Conservation (phyloP, 1,140 invertebrate genomes). For the Drosophila sechellia region DNA sequence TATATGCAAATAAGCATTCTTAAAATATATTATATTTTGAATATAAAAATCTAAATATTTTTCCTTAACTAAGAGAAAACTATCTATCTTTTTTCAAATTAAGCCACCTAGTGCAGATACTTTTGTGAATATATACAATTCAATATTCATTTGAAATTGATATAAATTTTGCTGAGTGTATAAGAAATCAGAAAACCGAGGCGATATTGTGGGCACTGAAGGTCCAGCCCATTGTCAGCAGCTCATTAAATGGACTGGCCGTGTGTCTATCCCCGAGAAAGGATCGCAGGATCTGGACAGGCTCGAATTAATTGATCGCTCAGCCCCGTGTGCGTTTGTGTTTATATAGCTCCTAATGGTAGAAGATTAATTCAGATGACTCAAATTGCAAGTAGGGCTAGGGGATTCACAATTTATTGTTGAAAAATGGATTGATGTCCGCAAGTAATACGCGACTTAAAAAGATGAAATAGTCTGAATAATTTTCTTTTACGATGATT, state of each 20-base stretch:
- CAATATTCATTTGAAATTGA: neutral
- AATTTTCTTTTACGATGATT: neutral
- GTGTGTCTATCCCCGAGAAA: slow-evolving; percentile 36
- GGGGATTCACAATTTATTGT: slow-evolving; percentile 3
- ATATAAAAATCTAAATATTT: too few relatives aligned
- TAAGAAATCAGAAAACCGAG: slow-evolving; percentile 22
- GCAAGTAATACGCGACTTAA: neutral
- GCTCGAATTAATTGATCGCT: slow-evolving; percentile 60
- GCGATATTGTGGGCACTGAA: slow-evolving; percentile 46
- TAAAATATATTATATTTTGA: neutral
- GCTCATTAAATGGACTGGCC: slow-evolving; percentile 53
- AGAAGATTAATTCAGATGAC: slow-evolving; percentile 45
- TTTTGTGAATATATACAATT: neutral
- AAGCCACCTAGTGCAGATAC: too few relatives aligned
- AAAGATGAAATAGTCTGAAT: neutral
- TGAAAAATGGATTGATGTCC: neutral
- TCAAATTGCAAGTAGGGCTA: slow-evolving; percentile 25
- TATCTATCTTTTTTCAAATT: too few relatives aligned
- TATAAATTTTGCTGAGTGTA: slow-evolving; percentile 2
- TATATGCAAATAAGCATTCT: neutral
- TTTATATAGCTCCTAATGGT: slow-evolving; percentile 55
- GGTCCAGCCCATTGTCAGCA: slow-evolving; percentile 63
- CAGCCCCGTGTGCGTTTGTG: slow-evolving; percentile 18
- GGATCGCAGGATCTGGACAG: slow-evolving; percentile 40
- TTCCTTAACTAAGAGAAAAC: too few relatives aligned